These are phyloP conservation scores for Eurypyga helias DNA, from an alignment of 2,113 vertebrate genomes.

Conservation along the genomic window DNA sequence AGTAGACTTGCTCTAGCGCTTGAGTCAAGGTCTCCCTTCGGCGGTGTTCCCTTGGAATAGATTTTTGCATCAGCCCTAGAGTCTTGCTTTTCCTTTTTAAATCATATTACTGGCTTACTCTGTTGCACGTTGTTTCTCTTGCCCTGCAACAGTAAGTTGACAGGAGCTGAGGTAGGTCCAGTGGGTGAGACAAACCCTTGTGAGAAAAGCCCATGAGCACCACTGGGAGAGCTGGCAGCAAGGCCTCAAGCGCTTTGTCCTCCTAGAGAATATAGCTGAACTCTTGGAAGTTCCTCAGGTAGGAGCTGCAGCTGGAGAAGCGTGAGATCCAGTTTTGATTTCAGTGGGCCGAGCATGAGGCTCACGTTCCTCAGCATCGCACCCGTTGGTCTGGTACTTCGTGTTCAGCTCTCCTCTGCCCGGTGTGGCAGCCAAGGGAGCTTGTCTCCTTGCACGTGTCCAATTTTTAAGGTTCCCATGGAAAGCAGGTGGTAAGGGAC, in stretches of 20 bases:
- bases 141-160: background rate
- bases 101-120: background rate
- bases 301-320: background rate
- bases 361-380: accelerated
- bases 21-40: background rate
- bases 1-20: background rate
- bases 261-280: background rate
- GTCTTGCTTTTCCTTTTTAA: background rate
- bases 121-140: background rate
- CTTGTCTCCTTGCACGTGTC: accelerated
- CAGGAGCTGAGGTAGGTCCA: background rate
- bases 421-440: accelerated
- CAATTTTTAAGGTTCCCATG: background rate
- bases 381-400: accelerated
- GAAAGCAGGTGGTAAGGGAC: background rate
- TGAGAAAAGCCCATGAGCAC: accelerated
- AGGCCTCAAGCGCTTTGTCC: background rate
- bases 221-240: background rate
- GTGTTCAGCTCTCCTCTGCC: background rate
- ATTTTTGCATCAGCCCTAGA: background rate
- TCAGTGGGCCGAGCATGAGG: background rate
- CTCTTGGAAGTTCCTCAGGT: background rate
- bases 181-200: background rate
- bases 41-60: background rate
- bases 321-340: background rate